Conservation (phyloP, 2,888 invertebrate species). For the Chloromyia formosa region DNA sequence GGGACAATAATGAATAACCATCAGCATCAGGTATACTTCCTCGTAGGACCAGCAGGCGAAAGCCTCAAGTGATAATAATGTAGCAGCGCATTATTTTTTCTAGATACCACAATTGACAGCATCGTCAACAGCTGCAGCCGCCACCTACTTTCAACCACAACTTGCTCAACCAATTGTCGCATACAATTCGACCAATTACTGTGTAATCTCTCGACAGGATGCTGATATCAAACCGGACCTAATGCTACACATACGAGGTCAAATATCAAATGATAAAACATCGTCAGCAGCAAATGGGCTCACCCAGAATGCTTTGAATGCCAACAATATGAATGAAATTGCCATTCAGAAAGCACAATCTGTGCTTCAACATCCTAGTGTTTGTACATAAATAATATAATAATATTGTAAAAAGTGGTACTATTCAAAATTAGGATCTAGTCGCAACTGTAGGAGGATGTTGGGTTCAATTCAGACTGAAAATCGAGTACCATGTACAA, state of each 20-base stretch:
- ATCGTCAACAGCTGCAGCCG: conserved; percentile 55
- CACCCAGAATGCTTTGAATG: not conserved
- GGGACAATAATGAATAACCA: conserved; percentile 41
- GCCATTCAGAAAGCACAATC: conserved; percentile 28
- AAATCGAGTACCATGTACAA: too few species aligned
- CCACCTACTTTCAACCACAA: conserved; percentile 53
- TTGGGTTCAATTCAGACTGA: not conserved
- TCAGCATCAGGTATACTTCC: conserved; percentile 45
- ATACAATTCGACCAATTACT: conserved; percentile 61
- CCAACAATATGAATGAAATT: conserved; percentile 20
- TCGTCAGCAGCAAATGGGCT: conserved; percentile 13
- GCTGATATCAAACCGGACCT: conserved; percentile 74
- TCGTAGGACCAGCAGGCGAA: not conserved
- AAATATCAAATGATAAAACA: conserved; percentile 67
- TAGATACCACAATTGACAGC: conserved; percentile 49
- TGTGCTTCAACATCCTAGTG: conserved; percentile 41
- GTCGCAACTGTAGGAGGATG: not conserved
- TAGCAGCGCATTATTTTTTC: conserved; percentile 26
- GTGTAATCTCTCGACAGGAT: conserved; percentile 73
- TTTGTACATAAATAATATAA: conserved; percentile 47
- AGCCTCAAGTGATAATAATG: conserved; percentile 3
- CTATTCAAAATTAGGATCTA: not conserved
- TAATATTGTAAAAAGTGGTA: not conserved
- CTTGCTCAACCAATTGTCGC: conserved; percentile 51
- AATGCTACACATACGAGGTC: conserved; percentile 75